phyloP scores from a whole-genome alignment of 2,888 invertebrate species.

The Catocala sponsa region DNA sequence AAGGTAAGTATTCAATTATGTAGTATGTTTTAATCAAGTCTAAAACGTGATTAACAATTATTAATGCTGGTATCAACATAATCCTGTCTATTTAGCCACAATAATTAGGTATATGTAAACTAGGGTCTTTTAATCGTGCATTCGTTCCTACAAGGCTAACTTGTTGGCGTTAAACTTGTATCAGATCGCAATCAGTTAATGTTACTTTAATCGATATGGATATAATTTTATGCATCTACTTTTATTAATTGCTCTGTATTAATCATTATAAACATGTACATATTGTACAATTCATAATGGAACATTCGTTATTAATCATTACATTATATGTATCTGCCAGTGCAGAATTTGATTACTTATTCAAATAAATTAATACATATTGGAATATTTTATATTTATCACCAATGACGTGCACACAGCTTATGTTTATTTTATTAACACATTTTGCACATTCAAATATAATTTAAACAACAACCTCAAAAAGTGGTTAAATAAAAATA shows the following conservation, averaged over 20 bases:
- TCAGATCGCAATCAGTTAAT: constrained; percentile 46
- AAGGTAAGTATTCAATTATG: background rate
- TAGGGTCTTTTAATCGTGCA: constrained; percentile 59
- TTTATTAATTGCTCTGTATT: constrained; percentile 17
- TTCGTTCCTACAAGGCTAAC: constrained; percentile 66
- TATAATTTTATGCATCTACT: constrained; percentile 6
- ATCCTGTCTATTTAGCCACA: constrained; percentile 32
- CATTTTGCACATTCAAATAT: constrained; percentile 18
- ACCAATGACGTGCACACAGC: background rate
- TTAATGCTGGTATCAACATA: constrained; percentile 37
- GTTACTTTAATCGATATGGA: constrained; percentile 26
- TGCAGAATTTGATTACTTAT: too few species aligned
- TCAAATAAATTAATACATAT: background rate
- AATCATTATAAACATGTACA: background rate
- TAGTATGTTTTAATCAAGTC: too few species aligned
- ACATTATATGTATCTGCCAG: too few species aligned
- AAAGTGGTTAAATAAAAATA: constrained; percentile 32
- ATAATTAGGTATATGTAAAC: constrained; percentile 46
- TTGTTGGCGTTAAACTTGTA: constrained; percentile 22
- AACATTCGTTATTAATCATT: too few species aligned
- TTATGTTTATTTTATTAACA: background rate
- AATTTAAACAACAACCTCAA: constrained; percentile 29
- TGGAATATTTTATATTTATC: background rate
- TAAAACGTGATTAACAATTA: constrained; percentile 18
- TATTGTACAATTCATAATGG: background rate